A percentile compares a stretch with the other conserved stretches of the same genome.
Conservation (phyloP, 1,140 invertebrate genomes). For the Drosophila lowei region DNA sequence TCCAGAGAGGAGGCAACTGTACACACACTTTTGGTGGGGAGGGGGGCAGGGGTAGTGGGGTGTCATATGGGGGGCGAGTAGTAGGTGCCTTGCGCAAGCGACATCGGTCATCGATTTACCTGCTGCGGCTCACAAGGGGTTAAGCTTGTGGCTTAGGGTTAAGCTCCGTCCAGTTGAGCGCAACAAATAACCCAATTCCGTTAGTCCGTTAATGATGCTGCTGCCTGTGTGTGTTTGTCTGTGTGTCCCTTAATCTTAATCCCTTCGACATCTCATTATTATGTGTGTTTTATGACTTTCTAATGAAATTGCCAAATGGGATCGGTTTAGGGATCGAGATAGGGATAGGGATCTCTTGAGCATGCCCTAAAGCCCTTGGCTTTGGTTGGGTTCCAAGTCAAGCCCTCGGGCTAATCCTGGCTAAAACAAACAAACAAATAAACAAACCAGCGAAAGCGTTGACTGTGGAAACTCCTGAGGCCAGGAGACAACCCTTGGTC, state of each 20-base stretch:
- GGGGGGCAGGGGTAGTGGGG: background rate
- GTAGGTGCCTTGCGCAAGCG: background rate
- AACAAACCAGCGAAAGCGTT: background rate
- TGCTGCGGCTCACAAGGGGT: slow-evolving; percentile 18
- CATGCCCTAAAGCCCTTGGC: no score
- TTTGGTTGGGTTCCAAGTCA: slow-evolving; percentile 28
- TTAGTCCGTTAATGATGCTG: slow-evolving; percentile 41
- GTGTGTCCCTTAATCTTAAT: slow-evolving; percentile 28
- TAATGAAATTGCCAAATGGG: slow-evolving; percentile 57
- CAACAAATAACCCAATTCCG: slow-evolving; percentile 36
- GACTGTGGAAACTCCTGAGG: slow-evolving; percentile 38
- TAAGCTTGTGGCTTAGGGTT: slow-evolving; percentile 35
- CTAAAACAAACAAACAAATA: slow-evolving; percentile 68
- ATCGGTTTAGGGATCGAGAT: slow-evolving; percentile 29
- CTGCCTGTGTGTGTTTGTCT: slow-evolving; percentile 6
- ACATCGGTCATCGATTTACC: slow-evolving; percentile 14
- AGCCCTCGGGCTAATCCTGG: slow-evolving; percentile 57
- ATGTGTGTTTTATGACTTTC: slow-evolving; percentile 68
- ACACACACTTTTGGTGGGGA: slow-evolving; percentile 18
- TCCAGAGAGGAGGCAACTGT: slow-evolving; percentile 58
- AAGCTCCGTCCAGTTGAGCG: slow-evolving; percentile 15
- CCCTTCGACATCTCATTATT: slow-evolving; percentile 54
- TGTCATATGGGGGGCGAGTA: background rate
- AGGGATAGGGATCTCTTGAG: slow-evolving; percentile 1
- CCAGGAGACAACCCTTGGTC: slow-evolving; percentile 43